phyloP scores from a whole-genome alignment of 2,888 invertebrate species.

The Aspidapion aeneum region DNA sequence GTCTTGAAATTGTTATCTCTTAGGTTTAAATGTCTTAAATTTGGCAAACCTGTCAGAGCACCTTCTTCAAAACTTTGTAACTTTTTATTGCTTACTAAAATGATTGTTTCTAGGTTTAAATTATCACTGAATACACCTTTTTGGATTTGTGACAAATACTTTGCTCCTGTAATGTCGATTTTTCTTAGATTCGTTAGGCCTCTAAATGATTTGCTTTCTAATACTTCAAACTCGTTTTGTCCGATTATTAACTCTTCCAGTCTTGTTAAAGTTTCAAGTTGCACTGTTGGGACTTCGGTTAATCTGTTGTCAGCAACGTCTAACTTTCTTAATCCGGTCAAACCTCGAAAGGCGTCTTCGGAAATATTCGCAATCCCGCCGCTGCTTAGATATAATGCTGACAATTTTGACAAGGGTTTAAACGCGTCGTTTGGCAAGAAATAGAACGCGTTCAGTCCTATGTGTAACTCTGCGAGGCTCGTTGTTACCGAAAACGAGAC shows the following conservation, averaged over 20 bases:
- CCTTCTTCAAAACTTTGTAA: slow-evolving; percentile 71
- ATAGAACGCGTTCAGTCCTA: slow-evolving; percentile 80
- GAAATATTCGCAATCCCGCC: slow-evolving; percentile 79
- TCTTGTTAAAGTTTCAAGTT: slow-evolving; percentile 65
- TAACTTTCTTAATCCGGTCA: slow-evolving; percentile 70
- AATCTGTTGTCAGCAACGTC: slow-evolving; percentile 80
- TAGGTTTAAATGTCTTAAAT: slow-evolving; percentile 70
- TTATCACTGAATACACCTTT: slow-evolving; percentile 78
- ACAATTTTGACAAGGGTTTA: slow-evolving; percentile 68
- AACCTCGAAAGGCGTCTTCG: slow-evolving; percentile 69
- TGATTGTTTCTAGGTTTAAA: slow-evolving; percentile 73
- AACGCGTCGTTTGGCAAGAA: slow-evolving; percentile 75
- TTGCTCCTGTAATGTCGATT: slow-evolving; percentile 76
- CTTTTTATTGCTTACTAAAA: slow-evolving; percentile 74
- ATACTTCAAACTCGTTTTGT: slow-evolving; percentile 71
- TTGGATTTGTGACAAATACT: slow-evolving; percentile 67
- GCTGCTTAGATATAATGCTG: slow-evolving; percentile 74
- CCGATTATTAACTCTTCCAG: slow-evolving; percentile 79
- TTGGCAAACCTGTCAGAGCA: slow-evolving; percentile 73
- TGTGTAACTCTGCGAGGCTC: slow-evolving; percentile 77
- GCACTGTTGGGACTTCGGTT: slow-evolving; percentile 69
- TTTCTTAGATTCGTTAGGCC: slow-evolving; percentile 73
- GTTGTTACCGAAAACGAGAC: slow-evolving; percentile 68
- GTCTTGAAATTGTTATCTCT: slow-evolving; percentile 70
- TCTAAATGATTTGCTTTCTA: slow-evolving; percentile 72